phyloP scores from a whole-genome alignment of 2,888 invertebrate species.

The Cantharis rustica region DNA sequence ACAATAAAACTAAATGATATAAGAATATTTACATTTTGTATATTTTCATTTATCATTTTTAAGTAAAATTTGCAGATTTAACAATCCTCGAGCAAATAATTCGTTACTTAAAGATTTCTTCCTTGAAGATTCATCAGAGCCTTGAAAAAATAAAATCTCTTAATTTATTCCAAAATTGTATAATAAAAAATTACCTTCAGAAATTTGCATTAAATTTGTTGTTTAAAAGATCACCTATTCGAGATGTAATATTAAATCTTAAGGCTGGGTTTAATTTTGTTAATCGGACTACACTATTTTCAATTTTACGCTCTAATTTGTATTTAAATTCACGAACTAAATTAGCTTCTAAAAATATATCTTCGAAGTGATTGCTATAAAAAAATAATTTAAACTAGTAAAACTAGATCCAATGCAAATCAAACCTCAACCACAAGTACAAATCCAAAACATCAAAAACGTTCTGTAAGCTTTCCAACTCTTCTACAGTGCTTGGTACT shows the following conservation, averaged over 20 bases:
- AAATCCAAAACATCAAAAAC: constrained; percentile 95
- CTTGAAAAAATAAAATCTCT: background rate
- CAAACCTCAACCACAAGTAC: constrained; percentile 82
- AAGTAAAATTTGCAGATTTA: no score
- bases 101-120: no score
- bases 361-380: constrained; percentile 84
- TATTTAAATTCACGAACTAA: constrained; percentile 81
- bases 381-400: background rate
- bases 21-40: no score
- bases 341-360: constrained; percentile 83
- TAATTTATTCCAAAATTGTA: background rate
- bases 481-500: constrained; percentile 82
- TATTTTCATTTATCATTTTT: no score
- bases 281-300: constrained; percentile 84
- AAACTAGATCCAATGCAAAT: background rate
- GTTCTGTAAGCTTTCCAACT: constrained; percentile 88
- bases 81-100: no score
- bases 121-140: background rate
- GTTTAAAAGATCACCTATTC: constrained; percentile 51
- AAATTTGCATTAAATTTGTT: constrained; percentile 49
- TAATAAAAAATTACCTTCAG: background rate
- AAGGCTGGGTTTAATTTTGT: constrained; percentile 70
- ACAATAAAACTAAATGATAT: no score
- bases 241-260: constrained; percentile 58
- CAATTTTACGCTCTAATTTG: constrained; percentile 88